Evolutionary conservation across 2,888 invertebrate genomes (phyloP).

Genomic region (Listrodromus nycthemerus): DNA sequence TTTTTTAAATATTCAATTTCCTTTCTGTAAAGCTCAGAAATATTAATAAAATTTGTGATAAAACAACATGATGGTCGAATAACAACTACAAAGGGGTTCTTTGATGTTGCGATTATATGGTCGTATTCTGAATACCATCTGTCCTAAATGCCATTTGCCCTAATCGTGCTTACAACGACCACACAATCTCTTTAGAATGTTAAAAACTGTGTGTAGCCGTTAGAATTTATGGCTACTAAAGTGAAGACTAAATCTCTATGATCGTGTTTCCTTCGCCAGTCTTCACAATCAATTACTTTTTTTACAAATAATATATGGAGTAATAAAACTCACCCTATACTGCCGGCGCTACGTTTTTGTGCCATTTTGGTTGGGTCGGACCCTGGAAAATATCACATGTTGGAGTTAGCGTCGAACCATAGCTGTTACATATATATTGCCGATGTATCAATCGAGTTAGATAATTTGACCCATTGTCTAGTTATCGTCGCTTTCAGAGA

Average conservation of each 20-base stretch:
- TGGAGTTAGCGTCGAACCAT: slow-evolving; percentile 45
- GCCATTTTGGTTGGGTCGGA: slow-evolving; percentile 92
- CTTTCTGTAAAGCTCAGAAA: too few relatives aligned
- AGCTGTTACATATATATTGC: slow-evolving; percentile 9
- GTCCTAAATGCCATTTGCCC: too few relatives aligned
- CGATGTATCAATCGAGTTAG: background rate
- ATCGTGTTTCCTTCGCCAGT: background rate
- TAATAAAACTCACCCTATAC: slow-evolving; percentile 89
- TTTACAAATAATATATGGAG: background rate
- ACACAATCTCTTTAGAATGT: too few relatives aligned
- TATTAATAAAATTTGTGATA: too few relatives aligned
- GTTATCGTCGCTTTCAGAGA: background rate
- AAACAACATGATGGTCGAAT: too few relatives aligned
- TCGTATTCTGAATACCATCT: too few relatives aligned
- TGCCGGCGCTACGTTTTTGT: slow-evolving; percentile 92
- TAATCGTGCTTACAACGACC: too few relatives aligned
- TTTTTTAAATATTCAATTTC: too few relatives aligned
- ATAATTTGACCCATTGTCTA: background rate
- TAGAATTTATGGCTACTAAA: background rate
- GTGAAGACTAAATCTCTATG: background rate
- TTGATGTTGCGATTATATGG: too few relatives aligned
- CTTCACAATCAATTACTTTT: background rate
- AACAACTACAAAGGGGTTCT: too few relatives aligned
- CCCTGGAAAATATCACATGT: slow-evolving; percentile 86
- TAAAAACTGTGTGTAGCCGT: background rate